These are phyloP conservation scores for Ornithorhynchus anatinus DNA, from an alignment of 2,113 vertebrate genomes.

Conservation along the genomic window DNA sequence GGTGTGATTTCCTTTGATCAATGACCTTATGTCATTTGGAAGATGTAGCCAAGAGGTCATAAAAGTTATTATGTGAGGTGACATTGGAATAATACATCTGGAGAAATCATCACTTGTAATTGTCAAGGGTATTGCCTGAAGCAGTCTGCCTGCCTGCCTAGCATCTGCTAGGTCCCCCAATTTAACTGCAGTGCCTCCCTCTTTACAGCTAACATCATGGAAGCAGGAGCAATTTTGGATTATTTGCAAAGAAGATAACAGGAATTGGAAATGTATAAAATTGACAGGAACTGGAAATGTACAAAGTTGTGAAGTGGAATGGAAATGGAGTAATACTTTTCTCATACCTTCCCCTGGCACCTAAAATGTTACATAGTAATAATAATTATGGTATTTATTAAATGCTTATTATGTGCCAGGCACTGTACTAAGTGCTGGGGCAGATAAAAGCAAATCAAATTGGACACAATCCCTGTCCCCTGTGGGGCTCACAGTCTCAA, in stretches of 20 bases:
- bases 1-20: not conserved
- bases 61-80: conserved; percentile 14
- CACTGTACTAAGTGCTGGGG: no score
- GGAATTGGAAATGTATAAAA: no score
- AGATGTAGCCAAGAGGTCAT: conserved; percentile 6
- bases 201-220: not conserved
- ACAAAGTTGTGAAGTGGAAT: no score
- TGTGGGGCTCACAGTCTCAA: no score
- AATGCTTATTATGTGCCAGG: no score
- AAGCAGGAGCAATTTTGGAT: not conserved
- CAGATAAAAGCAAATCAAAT: no score
- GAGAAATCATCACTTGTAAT: not conserved
- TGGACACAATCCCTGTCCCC: no score
- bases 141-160: not conserved
- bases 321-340: no score
- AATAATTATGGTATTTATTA: no score
- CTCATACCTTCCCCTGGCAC: no score
- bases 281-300: not conserved
- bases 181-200: conserved; percentile 14
- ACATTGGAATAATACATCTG: conserved; percentile 5
- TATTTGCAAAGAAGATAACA: not conserved
- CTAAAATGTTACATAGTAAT: no score
- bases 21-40: conserved; percentile 15
- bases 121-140: conserved; percentile 12
- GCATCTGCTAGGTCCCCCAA: not conserved